Base-by-base conservation (phyloP, 2,888 invertebrate species). In the Listrodromus nycthemerus region DNA sequence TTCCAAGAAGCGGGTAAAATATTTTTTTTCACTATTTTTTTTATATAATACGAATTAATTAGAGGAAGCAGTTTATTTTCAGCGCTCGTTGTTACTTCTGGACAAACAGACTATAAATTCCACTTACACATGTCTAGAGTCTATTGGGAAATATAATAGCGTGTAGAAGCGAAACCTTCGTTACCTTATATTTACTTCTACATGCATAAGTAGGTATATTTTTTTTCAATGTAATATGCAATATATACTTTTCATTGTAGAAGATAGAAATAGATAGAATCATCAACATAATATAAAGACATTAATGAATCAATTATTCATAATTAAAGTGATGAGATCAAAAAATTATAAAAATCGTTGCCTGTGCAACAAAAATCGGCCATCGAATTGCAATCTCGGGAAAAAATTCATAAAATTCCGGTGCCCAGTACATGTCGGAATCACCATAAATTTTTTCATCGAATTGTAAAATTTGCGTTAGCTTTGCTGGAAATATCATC, bases 11-110 rank as follows among this genome's bases (percentile, higher is more conserved):
- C n/a, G 27, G 3, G 27, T 30, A 30, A 30, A 69, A n/a, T 19
- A n/a, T 69, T 50, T 8, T 69, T 27, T 21, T 63, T n/a, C n/a
- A n/a, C n/a, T n/a, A n/a, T n/a, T n/a, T 65, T 63, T 69, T 52
- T 52, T 69, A 10, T 69, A 37, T 37, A 37, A 37, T 65, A 65
- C 1, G 5, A 33, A 19, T 37, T 65, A 21, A 65, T 65, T 41
- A 10, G n/a, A 37, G 61, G 61, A 61, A 61, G 16, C 30, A 30
- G 6, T 61, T 61, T 61, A 30, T 61, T 30, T n/a, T 13, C 24
- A 61, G 30, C 61, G n/a, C 16, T 2, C 61, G 61, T 16, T 61
- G 24, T 58, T 58, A 58, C 16, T 24, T 58, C 13, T 16, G 58
- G 16, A 58, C 58, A 58, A 27, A 58, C 58, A 27, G 27, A 21